phyloP scores from a whole-genome alignment of 2,113 vertebrate species.

The Thermophis baileyi region DNA sequence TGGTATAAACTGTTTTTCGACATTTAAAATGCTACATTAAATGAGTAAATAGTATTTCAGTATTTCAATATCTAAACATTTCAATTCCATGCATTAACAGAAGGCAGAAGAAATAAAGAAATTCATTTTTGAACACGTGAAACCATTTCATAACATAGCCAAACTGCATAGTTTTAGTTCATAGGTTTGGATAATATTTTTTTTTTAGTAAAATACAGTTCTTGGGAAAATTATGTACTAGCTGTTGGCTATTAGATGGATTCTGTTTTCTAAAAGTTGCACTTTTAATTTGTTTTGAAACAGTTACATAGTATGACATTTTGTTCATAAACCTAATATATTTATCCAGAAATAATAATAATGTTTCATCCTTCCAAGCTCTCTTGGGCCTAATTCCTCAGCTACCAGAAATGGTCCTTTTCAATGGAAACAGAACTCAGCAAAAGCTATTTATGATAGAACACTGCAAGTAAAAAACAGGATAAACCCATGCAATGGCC shows the following conservation, averaged over 20 bases:
- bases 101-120: not conserved
- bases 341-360: slow-evolving; percentile 46
- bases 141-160: not conserved
- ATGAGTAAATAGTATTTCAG: not conserved
- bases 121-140: not conserved
- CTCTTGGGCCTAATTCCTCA: slow-evolving; percentile 68
- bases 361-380: slow-evolving; percentile 65
- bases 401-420: slow-evolving; percentile 58
- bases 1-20: not conserved
- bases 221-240: not conserved
- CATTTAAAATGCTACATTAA: not conserved
- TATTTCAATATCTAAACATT: not conserved
- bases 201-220: not conserved
- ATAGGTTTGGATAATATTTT: not conserved
- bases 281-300: not conserved
- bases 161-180: not conserved
- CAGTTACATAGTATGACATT: not conserved
- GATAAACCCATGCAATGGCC: slow-evolving; percentile 51
- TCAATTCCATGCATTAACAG: not conserved
- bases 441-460: slow-evolving; percentile 63
- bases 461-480: slow-evolving; percentile 68
- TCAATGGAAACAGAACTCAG: slow-evolving; percentile 60
- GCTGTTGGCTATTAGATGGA: not conserved
- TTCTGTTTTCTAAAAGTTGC: not conserved
- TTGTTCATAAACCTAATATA: not conserved